Conservation (phyloP, 53 echinoderm and acorn worm genomes). For the Apostichopus leukothele region DNA sequence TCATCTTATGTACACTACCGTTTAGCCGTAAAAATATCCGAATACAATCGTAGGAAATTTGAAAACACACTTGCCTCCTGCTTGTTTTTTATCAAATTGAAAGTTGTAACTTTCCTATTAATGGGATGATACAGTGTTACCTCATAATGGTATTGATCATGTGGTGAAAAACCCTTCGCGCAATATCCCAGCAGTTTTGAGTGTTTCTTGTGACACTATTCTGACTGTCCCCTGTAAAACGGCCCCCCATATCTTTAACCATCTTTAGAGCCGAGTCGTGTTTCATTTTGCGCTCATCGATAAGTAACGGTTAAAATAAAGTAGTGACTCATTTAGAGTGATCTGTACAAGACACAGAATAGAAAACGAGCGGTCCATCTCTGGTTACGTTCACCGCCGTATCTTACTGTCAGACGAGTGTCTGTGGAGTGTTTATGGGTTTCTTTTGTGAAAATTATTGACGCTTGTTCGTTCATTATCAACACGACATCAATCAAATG, state of each 20-base stretch:
- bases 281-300: neutral
- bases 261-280: neutral
- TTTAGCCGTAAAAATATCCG: too few species aligned
- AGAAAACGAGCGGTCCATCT: neutral
- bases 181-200: neutral
- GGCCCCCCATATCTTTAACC: neutral
- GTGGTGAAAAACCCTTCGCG: neutral
- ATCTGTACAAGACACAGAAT: neutral
- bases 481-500: neutral
- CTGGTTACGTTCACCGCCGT: constrained; percentile 5
- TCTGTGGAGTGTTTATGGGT: constrained; percentile 25
- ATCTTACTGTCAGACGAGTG: constrained; percentile 20
- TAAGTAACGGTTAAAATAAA: neutral
- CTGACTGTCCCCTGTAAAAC: neutral
- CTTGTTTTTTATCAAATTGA: too few species aligned
- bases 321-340: neutral
- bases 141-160: neutral
- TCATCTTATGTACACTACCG: too few species aligned
- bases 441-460: constrained; percentile 10
- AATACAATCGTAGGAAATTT: too few species aligned
- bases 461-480: neutral
- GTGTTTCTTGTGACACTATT: neutral
- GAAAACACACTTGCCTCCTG: too few species aligned
- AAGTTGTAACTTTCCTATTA: neutral
- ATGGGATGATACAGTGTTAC: neutral